Evolutionary conservation across 1,140 invertebrate genomes (phyloP).

Genomic region (Homarus americanus): DNA sequence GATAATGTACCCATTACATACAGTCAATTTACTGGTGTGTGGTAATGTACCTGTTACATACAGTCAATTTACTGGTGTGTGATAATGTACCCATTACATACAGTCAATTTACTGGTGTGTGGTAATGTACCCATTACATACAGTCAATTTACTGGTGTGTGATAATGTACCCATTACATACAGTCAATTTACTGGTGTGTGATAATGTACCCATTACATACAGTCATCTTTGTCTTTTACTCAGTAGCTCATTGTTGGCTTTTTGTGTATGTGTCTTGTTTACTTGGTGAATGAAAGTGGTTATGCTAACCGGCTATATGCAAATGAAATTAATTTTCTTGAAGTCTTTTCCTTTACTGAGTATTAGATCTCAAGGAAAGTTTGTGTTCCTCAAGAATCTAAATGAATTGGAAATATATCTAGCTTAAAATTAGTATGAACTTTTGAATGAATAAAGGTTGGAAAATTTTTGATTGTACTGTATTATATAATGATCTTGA

Average conservation of each 20-base stretch:
- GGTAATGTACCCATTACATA: conserved; percentile 20
- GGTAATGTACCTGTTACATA: conserved; percentile 21
- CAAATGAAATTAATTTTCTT: not conserved
- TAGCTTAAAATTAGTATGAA: not conserved
- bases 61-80: conserved; percentile 13
- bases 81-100: conserved; percentile 19
- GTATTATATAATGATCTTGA: not conserved
- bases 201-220: not conserved
- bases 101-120: conserved; percentile 13
- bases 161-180: conserved; percentile 19
- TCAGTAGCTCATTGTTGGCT: conserved; percentile 23
- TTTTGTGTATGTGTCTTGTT: conserved; percentile 37
- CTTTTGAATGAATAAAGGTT: not conserved
- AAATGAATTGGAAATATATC: not conserved
- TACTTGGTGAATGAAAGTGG: conserved; percentile 18
- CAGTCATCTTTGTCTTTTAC: conserved; percentile 18
- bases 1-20: conserved; percentile 19
- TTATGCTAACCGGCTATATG: conserved; percentile 9
- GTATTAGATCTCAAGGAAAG: not conserved
- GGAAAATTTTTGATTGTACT: not conserved
- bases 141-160: conserved; percentile 13
- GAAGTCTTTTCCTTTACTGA: not conserved
- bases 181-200: no score
- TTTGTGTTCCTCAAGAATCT: not conserved
- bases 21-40: conserved; percentile 13